Percentiles rank a stretch among this genome's conserved stretches.
These are phyloP conservation scores for Diloba caeruleocephala DNA, from an alignment of 2,888 invertebrate genomes.

Conservation along the genomic window DNA sequence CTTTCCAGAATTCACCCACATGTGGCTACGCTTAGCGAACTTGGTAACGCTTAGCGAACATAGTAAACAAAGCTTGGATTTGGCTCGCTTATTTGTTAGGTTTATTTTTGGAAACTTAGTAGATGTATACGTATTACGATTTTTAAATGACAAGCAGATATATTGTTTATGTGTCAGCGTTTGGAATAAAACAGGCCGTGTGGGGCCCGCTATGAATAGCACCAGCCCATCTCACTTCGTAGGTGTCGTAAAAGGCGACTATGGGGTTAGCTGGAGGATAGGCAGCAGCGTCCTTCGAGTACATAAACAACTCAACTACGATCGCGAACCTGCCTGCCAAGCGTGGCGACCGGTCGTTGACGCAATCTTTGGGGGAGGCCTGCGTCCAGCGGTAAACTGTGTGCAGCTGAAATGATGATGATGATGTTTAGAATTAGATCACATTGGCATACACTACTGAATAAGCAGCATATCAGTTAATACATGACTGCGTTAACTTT, in stretches of 20 bases:
- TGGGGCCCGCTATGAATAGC: too few relatives aligned
- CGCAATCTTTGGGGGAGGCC: too few relatives aligned
- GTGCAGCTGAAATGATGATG: too few relatives aligned
- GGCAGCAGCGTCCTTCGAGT: too few relatives aligned
- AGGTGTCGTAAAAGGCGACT: too few relatives aligned
- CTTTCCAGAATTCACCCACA: conserved; percentile 34
- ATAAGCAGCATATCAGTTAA: conserved; percentile 22
- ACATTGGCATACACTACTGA: conserved; percentile 34
- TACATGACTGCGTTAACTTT: conserved; percentile 43
- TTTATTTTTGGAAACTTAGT: conserved; percentile 27
- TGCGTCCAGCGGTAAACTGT: too few relatives aligned
- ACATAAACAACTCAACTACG: too few relatives aligned
- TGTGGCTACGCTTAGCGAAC: conserved; percentile 13
- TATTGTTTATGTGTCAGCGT: conserved; percentile 19
- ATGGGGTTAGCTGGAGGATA: too few relatives aligned
- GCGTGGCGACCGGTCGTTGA: too few relatives aligned
- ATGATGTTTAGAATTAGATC: too few relatives aligned
- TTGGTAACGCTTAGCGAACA: conserved; percentile 7
- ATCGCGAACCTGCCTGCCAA: too few relatives aligned
- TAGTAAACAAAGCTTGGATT: conserved; percentile 28
- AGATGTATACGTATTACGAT: conserved; percentile 4
- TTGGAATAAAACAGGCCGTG: conserved; percentile 18
- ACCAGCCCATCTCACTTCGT: too few relatives aligned
- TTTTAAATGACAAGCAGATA: conserved; percentile 29
- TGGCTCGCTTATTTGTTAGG: conserved; percentile 1